Percentiles rank a stretch among this genome's conserved stretches.
These are phyloP conservation scores for Artemia sinica DNA, from an alignment of 2,888 invertebrate genomes.

Conservation along the genomic window DNA sequence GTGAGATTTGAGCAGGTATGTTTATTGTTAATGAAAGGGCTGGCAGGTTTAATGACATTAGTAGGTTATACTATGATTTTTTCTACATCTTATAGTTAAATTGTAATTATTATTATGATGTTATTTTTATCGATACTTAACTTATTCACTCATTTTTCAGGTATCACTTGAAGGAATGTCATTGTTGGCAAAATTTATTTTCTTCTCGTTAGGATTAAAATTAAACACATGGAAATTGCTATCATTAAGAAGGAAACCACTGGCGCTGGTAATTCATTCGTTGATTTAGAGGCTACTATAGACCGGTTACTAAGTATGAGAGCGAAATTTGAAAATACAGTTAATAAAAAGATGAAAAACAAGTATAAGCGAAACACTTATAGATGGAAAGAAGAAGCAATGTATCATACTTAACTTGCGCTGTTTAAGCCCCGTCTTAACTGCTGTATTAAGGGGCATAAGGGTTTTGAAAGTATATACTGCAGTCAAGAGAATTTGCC, in stretches of 20 bases:
- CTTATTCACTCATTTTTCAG: conserved; percentile 34
- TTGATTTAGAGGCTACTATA: background rate
- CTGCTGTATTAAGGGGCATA: background rate
- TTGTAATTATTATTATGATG: no score
- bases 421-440: background rate
- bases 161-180: conserved; percentile 94
- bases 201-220: conserved; percentile 93
- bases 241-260: conserved; percentile 96
- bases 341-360: no score
- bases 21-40: no score
- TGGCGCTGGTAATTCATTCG: conserved; percentile 45
- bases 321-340: no score
- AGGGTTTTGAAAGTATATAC: no score
- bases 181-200: conserved; percentile 99
- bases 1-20: no score
- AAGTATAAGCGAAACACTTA: no score
- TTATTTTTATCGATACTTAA: background rate
- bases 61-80: no score
- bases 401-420: background rate
- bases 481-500: no score
- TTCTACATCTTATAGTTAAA: no score
- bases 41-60: no score
- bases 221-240: conserved; percentile 99
- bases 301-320: no score
- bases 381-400: background rate